Evolutionary conservation across 2,888 invertebrate genomes (phyloP).

Genomic region (Lottia gigantea): DNA sequence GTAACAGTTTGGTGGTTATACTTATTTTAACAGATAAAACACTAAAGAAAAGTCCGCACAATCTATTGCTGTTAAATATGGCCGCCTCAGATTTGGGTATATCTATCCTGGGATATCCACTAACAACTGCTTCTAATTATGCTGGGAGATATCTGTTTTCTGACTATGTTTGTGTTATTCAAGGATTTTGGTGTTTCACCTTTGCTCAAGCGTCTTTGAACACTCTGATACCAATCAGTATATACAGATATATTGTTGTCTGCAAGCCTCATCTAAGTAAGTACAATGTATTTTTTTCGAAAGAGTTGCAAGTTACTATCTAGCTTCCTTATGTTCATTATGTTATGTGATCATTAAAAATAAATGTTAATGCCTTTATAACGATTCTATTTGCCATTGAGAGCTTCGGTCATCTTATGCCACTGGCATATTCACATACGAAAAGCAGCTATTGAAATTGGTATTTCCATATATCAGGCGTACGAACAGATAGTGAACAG

Average conservation of each 20-base stretch:
- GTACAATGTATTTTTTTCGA: too few species aligned
- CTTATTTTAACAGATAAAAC: conserved; percentile 20
- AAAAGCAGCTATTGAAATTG: too few species aligned
- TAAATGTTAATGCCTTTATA: too few species aligned
- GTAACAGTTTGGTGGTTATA: conserved; percentile 22
- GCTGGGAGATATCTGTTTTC: conserved; percentile 32
- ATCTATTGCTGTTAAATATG: conserved; percentile 37
- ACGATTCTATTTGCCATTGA: too few species aligned
- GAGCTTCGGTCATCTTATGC: too few species aligned
- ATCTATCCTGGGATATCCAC: conserved; percentile 36
- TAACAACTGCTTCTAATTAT: conserved; percentile 31
- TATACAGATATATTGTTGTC: conserved; percentile 37
- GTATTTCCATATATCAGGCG: too few species aligned
- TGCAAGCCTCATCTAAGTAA: conserved; percentile 35
- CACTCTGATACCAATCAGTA: conserved; percentile 32
- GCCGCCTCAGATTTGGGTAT: conserved; percentile 38
- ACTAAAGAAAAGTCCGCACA: conserved; percentile 25
- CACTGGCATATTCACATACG: too few species aligned
- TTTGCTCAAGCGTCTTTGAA: conserved; percentile 34
- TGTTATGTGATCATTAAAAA: too few species aligned
- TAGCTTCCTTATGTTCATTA: too few species aligned
- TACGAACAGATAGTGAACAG: too few species aligned
- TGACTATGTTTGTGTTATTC: conserved; percentile 28
- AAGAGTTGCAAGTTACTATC: too few species aligned
- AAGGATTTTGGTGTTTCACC: conserved; percentile 36